Evolutionary conservation across 2,888 invertebrate species (phyloP).

Genomic region (Hypomecis atomaria): DNA sequence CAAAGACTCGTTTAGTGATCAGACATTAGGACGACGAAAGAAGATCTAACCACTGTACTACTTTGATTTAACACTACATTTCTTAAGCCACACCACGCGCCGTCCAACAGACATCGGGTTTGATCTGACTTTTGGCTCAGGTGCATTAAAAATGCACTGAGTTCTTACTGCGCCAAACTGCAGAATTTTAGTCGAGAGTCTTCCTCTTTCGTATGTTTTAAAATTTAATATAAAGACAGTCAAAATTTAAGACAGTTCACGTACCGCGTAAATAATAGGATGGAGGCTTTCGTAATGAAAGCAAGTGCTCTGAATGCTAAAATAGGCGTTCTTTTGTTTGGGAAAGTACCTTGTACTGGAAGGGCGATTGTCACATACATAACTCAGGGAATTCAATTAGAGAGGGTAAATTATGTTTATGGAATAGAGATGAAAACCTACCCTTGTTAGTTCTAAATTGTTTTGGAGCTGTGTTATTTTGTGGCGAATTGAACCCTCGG

Average conservation of each 20-base stretch:
- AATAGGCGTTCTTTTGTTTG: conserved; percentile 49
- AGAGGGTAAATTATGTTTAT: conserved; percentile 29
- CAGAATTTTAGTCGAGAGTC: conserved; percentile 3
- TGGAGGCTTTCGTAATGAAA: conserved; percentile 53
- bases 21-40: no score
- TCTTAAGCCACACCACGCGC: no score
- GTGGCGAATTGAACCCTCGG: no score
- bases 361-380: conserved; percentile 44
- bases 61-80: no score
- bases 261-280: conserved; percentile 56
- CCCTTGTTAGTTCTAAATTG: neutral
- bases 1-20: no score
- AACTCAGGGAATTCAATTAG: conserved; percentile 38
- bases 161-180: conserved; percentile 18
- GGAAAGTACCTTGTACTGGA: conserved; percentile 33
- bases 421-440: conserved; percentile 2
- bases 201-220: conserved; percentile 5
- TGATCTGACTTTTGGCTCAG: no score
- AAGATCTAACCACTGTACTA: no score
- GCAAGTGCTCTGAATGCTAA: conserved; percentile 56
- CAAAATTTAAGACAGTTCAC: conserved; percentile 47
- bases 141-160: neutral
- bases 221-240: conserved; percentile 26
- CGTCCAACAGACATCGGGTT: no score
- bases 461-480: neutral